A percentile compares a stretch with the other conserved stretches of the same genome.
phyloP scores from a whole-genome alignment of 2,113 vertebrate species.

The Phrynosoma platyrhinos region DNA sequence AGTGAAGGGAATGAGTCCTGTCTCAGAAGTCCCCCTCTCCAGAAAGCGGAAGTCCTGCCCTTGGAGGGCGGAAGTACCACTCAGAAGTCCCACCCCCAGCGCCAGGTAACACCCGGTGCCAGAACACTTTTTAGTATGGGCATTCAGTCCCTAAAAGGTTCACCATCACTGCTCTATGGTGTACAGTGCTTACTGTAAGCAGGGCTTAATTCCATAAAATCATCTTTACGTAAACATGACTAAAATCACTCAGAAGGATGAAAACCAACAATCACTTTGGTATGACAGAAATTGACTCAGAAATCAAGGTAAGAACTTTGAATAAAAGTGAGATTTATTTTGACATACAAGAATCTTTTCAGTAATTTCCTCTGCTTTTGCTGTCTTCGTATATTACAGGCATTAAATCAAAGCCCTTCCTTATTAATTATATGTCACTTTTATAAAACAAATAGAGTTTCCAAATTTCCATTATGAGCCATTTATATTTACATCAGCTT shows the following conservation, averaged over 20 bases:
- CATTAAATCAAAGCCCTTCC: conserved; percentile 29
- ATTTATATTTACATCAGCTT: conserved; percentile 59
- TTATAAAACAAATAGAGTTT: conserved; percentile 52
- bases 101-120: too few species aligned
- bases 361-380: conserved; percentile 27
- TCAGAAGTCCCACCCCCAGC: too few species aligned
- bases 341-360: not conserved
- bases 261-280: not conserved
- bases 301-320: conserved; percentile 2
- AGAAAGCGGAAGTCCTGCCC: too few species aligned
- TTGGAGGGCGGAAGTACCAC: too few species aligned
- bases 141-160: too few species aligned
- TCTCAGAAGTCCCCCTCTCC: too few species aligned
- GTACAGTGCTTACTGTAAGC: not conserved
- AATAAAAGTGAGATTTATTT: conserved; percentile 32
- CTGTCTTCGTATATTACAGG: not conserved
- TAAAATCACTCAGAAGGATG: not conserved
- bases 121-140: too few species aligned
- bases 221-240: not conserved
- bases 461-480: conserved; percentile 56
- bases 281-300: not conserved
- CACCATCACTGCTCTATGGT: too few species aligned
- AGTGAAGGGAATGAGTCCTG: too few species aligned
- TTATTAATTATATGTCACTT: conserved; percentile 63
- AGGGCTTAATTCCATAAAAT: not conserved